phyloP scores from a whole-genome alignment of 2,113 vertebrate genomes.

The Pseudolaguvia tuberculata region DNA sequence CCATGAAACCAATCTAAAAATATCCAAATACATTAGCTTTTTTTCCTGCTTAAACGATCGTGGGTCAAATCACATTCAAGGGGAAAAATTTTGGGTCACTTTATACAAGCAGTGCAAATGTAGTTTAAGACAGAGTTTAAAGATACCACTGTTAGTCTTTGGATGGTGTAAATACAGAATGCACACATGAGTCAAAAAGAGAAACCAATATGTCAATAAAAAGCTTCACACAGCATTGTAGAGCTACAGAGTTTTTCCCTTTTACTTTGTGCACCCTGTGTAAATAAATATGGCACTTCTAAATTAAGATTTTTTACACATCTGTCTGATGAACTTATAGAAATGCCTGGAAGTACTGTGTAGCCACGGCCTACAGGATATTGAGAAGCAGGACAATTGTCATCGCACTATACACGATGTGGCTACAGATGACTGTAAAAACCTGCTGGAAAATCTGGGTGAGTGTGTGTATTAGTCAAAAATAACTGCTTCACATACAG shows the following conservation, averaged over 20 bases:
- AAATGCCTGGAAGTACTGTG: constrained; percentile 93
- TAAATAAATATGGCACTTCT: no score
- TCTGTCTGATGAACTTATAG: constrained; percentile 60
- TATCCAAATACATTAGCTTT: no score
- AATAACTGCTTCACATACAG: no score
- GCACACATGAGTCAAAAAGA: neutral
- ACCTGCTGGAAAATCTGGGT: constrained; percentile 92
- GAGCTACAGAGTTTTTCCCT: neutral
- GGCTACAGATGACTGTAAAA: constrained; percentile 95
- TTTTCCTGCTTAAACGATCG: no score
- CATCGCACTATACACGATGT: constrained; percentile 87
- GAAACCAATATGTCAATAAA: neutral
- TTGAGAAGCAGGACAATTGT: constrained; percentile 84
- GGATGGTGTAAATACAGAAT: neutral
- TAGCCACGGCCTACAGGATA: constrained; percentile 82
- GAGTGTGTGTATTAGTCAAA: no score
- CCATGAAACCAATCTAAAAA: no score
- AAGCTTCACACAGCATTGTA: neutral
- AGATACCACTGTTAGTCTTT: neutral
- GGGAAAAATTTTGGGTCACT: no score
- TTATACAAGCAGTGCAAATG: no score
- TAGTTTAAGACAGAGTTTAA: neutral
- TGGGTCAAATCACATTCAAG: no score
- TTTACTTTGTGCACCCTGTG: no score
- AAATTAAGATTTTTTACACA: neutral